Percentiles rank a stretch among this genome's conserved stretches.
These are phyloP conservation scores for Acromyrmex charruanus DNA, from an alignment of 1,140 invertebrate genomes.

Conservation along the genomic window DNA sequence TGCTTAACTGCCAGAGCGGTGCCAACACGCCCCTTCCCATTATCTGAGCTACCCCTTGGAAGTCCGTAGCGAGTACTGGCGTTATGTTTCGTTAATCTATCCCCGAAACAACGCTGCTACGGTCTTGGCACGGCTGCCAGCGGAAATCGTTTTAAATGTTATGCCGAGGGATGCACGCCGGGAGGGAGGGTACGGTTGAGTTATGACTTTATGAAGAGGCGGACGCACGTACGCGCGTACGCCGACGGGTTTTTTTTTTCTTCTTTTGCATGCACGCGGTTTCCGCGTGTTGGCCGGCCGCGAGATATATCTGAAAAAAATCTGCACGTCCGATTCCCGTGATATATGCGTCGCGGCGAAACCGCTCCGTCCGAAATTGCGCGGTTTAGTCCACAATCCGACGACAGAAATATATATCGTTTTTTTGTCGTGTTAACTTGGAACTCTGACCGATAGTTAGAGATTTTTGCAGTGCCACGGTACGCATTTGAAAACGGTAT, in stretches of 20 bases:
- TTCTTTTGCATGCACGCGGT: constrained; percentile 49
- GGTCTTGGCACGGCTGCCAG: constrained; percentile 86
- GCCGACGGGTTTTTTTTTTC: constrained; percentile 44
- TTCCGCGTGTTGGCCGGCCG: constrained; percentile 57
- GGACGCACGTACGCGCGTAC: constrained; percentile 75
- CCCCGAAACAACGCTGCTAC: constrained; percentile 85
- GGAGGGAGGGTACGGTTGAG: constrained; percentile 77
- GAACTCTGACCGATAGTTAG: constrained; percentile 12
- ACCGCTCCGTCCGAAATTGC: constrained; percentile 62
- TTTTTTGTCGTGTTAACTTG: constrained; percentile 42
- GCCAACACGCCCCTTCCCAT: constrained; percentile 84
- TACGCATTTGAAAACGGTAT: not conserved
- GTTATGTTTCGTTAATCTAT: constrained; percentile 87
- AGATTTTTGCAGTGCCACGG: not conserved
- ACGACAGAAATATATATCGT: constrained; percentile 56
- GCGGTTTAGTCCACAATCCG: constrained; percentile 55
- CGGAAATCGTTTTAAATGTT: constrained; percentile 87
- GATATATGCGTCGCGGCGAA: constrained; percentile 61
- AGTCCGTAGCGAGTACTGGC: constrained; percentile 83
- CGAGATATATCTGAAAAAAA: constrained; percentile 65
- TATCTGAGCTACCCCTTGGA: constrained; percentile 83
- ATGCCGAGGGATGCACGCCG: constrained; percentile 82
- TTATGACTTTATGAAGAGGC: constrained; percentile 86
- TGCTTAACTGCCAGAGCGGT: constrained; percentile 85
- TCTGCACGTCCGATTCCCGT: constrained; percentile 62